Evolutionary conservation across 2,113 vertebrate species (phyloP).

Genomic region (Hyla sarda): DNA sequence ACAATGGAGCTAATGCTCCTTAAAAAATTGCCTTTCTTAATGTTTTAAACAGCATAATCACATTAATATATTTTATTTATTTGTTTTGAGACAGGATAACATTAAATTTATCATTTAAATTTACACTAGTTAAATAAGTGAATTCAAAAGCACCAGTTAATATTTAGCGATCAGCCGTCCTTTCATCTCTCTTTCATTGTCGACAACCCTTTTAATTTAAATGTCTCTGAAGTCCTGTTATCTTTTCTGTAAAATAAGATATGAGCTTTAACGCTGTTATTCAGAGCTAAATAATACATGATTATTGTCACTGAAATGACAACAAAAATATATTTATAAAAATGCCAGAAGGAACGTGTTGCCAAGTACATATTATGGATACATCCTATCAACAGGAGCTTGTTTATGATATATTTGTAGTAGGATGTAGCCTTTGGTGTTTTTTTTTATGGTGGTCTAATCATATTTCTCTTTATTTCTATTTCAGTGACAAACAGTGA

Average conservation of each 20-base stretch:
- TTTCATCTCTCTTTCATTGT: neutral
- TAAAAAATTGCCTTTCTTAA: too few species aligned
- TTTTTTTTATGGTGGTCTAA: constrained; percentile 39
- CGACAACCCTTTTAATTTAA: constrained; percentile 3
- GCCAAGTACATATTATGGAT: neutral
- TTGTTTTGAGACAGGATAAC: too few species aligned
- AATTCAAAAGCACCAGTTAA: neutral
- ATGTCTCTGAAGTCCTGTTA: constrained; percentile 14
- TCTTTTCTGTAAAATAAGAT: neutral
- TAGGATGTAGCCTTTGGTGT: constrained; percentile 18
- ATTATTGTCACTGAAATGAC: constrained; percentile 1
- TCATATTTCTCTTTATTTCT: constrained; percentile 51
- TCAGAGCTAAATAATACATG: constrained; percentile 31
- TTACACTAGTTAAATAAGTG: neutral
- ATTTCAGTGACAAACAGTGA: constrained; percentile 36
- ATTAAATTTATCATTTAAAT: neutral
- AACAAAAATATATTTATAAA: constrained; percentile 40
- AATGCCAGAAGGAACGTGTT: neutral
- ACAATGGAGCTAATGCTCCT: too few species aligned
- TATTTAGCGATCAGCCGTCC: neutral
- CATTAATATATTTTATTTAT: neutral
- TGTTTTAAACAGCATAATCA: too few species aligned
- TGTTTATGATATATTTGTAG: constrained; percentile 28
- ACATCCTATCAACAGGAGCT: neutral
- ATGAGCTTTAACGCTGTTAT: neutral